Base-by-base conservation (phyloP, 1,140 invertebrate species). In the Cyrtorhinus lividipennis region DNA sequence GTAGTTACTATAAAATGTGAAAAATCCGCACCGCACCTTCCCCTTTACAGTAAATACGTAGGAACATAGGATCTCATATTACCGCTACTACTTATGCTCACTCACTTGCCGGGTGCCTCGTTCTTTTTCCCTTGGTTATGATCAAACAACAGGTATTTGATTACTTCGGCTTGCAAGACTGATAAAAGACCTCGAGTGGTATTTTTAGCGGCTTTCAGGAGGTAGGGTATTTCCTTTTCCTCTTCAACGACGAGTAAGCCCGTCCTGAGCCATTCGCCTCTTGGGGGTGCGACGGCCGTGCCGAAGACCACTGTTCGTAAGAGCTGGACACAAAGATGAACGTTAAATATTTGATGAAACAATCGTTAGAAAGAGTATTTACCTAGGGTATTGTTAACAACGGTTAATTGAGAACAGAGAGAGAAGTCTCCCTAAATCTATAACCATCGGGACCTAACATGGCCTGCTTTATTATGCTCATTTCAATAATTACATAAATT, bases 121-220 rank as follows among this genome's bases (percentile, higher is more conserved):
- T 60, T 27, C n/a, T 62, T 62, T 12, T 62, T 62, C 15, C 24
- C 15, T 23, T 57, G 64, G 24, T 62, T 62, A 30, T 73, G 75
- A 25, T 79, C 80, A 68, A 87, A 86, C n/a, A 87, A 72, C 56
- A 86, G 74, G 69, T 83, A 79, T 68, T 86, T 86, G 18, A 82
- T 62, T 70, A 87, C 78, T 59, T 81, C 77, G 2, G 83, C 84
- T 67, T 86, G 83, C 0, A 87, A 74, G 8, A 78, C 82, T 0
- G 84, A 78, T 8, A 85, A 72, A 15, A 87, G 70, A 0, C 83
- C 82, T 65, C 81, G 75, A 1, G 83, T 81, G 0, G 80, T 80
- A 65, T 83, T 84, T 61, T 80, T 75, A 0, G 79, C 76, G n/a
- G 79, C 76, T 62, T 76, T 75, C 13, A 85, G 67, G 13, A 81